Percentiles rank a stretch among this genome's conserved stretches.
Conservation (phyloP, 2,113 vertebrate genomes). For the Riparia riparia region DNA sequence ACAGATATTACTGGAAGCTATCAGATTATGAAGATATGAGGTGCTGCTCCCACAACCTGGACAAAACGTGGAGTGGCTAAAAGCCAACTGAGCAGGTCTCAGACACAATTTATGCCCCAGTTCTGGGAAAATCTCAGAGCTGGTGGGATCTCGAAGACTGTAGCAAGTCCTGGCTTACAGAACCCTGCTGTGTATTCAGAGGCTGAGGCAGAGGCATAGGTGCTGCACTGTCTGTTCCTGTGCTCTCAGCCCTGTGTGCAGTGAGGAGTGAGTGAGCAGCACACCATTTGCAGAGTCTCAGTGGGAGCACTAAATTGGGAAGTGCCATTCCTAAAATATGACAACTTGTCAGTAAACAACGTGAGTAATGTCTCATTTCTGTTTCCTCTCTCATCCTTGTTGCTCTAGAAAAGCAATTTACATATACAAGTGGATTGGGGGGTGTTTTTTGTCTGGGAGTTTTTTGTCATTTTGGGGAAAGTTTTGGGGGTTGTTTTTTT, state of each 20-base stretch:
- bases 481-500: not conserved
- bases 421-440: not conserved
- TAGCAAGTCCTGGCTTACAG: not conserved
- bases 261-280: not conserved
- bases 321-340: not conserved
- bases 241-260: not conserved
- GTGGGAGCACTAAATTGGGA: not conserved
- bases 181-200: not conserved
- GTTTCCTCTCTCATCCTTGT: not conserved
- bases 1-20: not conserved
- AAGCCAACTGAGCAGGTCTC: not conserved
- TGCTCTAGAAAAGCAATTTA: not conserved
- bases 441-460: not conserved
- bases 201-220: not conserved
- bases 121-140: not conserved
- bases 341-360: not conserved
- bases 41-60: not conserved
- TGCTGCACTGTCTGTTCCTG: not conserved
- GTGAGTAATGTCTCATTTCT: not conserved
- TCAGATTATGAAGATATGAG: not conserved
- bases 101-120: accelerated
- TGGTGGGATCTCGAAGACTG: not conserved
- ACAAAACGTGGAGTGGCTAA: not conserved
- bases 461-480: not conserved
- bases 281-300: not conserved